A percentile compares a stretch with the other conserved stretches of the same genome.
phyloP scores from a whole-genome alignment of 2,888 invertebrate genomes.

The Emmelina monodactyla region DNA sequence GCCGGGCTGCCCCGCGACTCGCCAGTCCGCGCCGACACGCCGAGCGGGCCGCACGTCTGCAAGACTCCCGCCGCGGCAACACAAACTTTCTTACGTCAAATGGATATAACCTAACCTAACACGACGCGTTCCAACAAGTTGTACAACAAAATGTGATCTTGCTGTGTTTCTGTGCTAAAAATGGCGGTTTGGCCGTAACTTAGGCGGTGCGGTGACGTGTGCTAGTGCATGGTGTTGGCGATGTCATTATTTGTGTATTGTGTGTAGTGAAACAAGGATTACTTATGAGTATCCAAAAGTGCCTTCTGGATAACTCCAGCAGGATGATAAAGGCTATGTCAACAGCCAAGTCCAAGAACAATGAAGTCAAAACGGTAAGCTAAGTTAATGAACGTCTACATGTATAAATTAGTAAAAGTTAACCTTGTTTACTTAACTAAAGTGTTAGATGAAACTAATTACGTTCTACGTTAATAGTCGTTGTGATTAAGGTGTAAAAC shows the following conservation, averaged over 20 bases:
- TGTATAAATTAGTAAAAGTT: no score
- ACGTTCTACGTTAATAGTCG: no score
- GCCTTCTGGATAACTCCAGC: slow-evolving; percentile 60
- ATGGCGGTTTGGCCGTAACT: slow-evolving; percentile 18
- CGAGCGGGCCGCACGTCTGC: slow-evolving; percentile 25
- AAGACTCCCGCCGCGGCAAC: slow-evolving; percentile 16
- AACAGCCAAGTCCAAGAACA: slow-evolving; percentile 45
- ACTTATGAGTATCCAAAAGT: slow-evolving; percentile 62
- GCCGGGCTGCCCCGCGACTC: slow-evolving; percentile 20
- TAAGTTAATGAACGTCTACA: no score
- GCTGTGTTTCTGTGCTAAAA: slow-evolving; percentile 29
- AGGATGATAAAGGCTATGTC: slow-evolving; percentile 64
- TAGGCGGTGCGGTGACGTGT: slow-evolving; percentile 36
- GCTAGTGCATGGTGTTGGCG: slow-evolving; percentile 29
- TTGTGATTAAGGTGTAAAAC: no score
- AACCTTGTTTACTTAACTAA: slow-evolving; percentile 2
- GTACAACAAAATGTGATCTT: slow-evolving; percentile 43
- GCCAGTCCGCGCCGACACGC: slow-evolving; percentile 33
- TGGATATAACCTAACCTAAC: slow-evolving; percentile 62
- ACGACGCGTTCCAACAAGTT: slow-evolving; percentile 27
- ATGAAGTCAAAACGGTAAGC: slow-evolving; percentile 56
- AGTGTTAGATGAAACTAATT: no score
- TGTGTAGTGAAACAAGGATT: slow-evolving; percentile 26
- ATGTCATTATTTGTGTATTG: slow-evolving; percentile 35
- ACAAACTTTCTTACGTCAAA: slow-evolving; percentile 62